Evolutionary conservation across 2,113 vertebrate genomes (phyloP).

Genomic region (Thomomys bottae): DNA sequence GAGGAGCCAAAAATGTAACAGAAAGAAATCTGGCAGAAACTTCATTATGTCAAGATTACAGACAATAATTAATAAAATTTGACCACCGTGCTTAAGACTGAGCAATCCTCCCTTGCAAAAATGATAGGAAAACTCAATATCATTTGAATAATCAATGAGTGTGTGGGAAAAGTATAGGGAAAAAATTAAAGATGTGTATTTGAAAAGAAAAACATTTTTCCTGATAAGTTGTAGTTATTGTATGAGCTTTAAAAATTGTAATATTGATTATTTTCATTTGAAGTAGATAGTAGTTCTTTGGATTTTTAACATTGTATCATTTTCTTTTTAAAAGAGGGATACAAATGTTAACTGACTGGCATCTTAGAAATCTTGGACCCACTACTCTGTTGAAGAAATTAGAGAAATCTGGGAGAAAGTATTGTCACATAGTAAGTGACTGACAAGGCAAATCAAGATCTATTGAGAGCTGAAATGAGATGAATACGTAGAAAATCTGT

Average conservation of each 20-base stretch:
- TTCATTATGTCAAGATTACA: constrained; percentile 18
- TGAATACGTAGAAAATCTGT: background rate
- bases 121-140: background rate
- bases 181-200: background rate
- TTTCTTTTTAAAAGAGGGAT: background rate
- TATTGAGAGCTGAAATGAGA: background rate
- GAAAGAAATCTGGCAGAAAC: background rate
- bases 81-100: background rate
- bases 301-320: background rate
- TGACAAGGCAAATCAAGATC: background rate
- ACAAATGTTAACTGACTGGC: background rate
- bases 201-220: too few species aligned
- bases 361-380: background rate
- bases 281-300: background rate
- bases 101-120: background rate
- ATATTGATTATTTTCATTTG: background rate
- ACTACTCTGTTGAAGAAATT: background rate
- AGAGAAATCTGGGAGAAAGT: constrained; percentile 20
- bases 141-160: background rate
- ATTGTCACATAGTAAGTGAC: background rate
- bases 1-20: constrained; percentile 12
- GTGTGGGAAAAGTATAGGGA: background rate
- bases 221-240: background rate
- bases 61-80: constrained; percentile 7
- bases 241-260: background rate